phyloP scores from a whole-genome alignment of 2,888 invertebrate genomes.

The Drosophila tripunctata region DNA sequence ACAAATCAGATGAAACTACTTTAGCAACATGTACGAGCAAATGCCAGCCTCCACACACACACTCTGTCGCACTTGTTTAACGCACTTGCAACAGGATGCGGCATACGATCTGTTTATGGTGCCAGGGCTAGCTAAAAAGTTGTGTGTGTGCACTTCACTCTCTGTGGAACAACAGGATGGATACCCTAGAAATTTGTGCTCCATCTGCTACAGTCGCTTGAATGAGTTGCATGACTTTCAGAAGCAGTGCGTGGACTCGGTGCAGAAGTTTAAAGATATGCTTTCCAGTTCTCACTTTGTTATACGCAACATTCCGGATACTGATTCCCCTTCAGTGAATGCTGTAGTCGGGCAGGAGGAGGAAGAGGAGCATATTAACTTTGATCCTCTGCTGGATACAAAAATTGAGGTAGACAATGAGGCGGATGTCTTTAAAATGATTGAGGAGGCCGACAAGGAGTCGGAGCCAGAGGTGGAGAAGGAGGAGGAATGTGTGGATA shows the following conservation, averaged over 20 bases:
- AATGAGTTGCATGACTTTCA: constrained; percentile 80
- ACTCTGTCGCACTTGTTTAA: constrained; percentile 81
- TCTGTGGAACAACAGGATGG: constrained; percentile 79
- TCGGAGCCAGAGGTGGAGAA: constrained; percentile 8
- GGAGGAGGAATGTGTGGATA: too few species aligned
- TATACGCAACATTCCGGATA: not conserved
- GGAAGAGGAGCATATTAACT: constrained; percentile 66
- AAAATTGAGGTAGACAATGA: constrained; percentile 78
- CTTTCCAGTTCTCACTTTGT: constrained; percentile 49
- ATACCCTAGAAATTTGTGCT: constrained; percentile 77
- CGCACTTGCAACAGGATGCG: constrained; percentile 59
- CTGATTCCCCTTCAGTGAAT: constrained; percentile 16
- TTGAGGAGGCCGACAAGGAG: constrained; percentile 72
- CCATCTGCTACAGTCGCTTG: constrained; percentile 66
- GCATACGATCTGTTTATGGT: constrained; percentile 72
- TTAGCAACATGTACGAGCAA: constrained; percentile 50
- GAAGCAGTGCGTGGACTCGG: constrained; percentile 75
- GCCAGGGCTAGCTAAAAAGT: constrained; percentile 78
- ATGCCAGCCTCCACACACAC: constrained; percentile 60
- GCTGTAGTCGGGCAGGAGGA: constrained; percentile 23
- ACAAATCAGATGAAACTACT: too few species aligned
- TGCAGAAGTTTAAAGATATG: constrained; percentile 75
- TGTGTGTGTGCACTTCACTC: constrained; percentile 79
- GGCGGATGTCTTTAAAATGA: constrained; percentile 73
- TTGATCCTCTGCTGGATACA: constrained; percentile 44